These are phyloP conservation scores for Acrocyrtus sp. DNA, from an alignment of 2,888 invertebrate species.

Conservation along the genomic window DNA sequence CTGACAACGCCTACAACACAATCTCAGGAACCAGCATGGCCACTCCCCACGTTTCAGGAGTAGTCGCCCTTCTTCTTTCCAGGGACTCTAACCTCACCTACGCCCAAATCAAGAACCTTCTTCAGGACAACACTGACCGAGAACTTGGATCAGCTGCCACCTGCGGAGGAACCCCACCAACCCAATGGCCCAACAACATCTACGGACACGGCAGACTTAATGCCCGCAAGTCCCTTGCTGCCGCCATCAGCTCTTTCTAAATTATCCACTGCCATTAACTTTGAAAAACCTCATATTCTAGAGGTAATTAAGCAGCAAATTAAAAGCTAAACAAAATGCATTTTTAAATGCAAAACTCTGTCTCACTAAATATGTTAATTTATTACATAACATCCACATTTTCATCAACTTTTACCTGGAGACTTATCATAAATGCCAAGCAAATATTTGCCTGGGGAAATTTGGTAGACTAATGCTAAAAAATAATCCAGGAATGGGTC, in stretches of 20 bases:
- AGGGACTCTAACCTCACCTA: constrained; percentile 20
- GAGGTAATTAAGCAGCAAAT: too few species aligned
- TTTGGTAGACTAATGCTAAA: too few species aligned
- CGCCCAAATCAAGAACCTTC: constrained; percentile 7
- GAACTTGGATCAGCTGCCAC: not conserved
- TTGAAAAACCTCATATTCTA: not conserved
- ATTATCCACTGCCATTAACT: not conserved
- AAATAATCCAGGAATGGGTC: too few species aligned
- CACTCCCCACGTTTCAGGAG: constrained; percentile 47
- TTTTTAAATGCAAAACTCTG: too few species aligned
- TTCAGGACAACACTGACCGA: constrained; percentile 2
- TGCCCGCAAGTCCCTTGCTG: constrained; percentile 32
- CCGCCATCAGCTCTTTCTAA: constrained; percentile 4
- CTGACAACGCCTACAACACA: constrained; percentile 11
- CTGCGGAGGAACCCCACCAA: constrained; percentile 44
- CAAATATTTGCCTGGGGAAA: too few species aligned
- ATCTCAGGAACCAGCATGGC: constrained; percentile 37
- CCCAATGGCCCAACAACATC: constrained; percentile 38
- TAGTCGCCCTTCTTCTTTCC: constrained; percentile 35
- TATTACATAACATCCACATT: too few species aligned
- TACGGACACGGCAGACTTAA: constrained; percentile 51
- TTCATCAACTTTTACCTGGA: too few species aligned
- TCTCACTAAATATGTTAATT: too few species aligned
- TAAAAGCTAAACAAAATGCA: too few species aligned
- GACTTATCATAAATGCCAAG: too few species aligned